Evolutionary conservation across 23 tunicate genomes (phyloP).

Genomic region (Corella eumyota): DNA sequence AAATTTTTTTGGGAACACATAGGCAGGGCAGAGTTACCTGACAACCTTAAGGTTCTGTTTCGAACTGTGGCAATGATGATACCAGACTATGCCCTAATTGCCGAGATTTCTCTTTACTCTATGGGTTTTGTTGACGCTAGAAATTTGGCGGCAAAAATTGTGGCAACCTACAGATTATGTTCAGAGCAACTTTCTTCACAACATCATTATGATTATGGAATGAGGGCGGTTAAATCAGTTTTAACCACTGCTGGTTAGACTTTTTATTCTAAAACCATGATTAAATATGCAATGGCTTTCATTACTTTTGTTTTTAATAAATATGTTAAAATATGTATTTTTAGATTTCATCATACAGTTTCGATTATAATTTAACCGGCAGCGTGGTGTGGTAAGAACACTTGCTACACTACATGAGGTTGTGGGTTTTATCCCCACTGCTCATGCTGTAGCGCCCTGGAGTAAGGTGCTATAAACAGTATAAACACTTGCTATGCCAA

Average conservation of each 20-base stretch:
- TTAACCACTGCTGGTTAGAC: constrained; percentile 87
- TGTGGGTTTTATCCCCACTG: too few species aligned
- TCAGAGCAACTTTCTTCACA: constrained; percentile 96
- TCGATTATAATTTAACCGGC: too few species aligned
- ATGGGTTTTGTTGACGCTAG: constrained; percentile 94
- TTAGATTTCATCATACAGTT: too few species aligned
- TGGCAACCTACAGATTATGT: constrained; percentile 82
- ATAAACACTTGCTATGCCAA: too few species aligned
- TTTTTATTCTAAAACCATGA: too few species aligned
- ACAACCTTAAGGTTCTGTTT: constrained; percentile 83
- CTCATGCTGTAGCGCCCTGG: too few species aligned
- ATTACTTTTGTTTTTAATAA: too few species aligned
- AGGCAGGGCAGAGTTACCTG: constrained; percentile 94
- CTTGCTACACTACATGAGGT: too few species aligned
- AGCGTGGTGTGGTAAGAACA: too few species aligned
- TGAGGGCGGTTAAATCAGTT: constrained; percentile 95
- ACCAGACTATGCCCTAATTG: constrained; percentile 93
- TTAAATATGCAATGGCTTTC: too few species aligned
- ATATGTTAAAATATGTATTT: too few species aligned
- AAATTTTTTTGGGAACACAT: background rate
- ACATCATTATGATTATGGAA: constrained; percentile 98
- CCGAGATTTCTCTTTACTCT: constrained; percentile 92
- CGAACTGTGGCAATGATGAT: constrained; percentile 98
- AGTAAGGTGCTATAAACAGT: too few species aligned
- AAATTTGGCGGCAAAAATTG: constrained; percentile 89